A percentile compares a stretch with the other conserved stretches of the same genome.
phyloP scores from a whole-genome alignment of 2,797 vertebrate genomes.

The Cephalopachus bancanus region DNA sequence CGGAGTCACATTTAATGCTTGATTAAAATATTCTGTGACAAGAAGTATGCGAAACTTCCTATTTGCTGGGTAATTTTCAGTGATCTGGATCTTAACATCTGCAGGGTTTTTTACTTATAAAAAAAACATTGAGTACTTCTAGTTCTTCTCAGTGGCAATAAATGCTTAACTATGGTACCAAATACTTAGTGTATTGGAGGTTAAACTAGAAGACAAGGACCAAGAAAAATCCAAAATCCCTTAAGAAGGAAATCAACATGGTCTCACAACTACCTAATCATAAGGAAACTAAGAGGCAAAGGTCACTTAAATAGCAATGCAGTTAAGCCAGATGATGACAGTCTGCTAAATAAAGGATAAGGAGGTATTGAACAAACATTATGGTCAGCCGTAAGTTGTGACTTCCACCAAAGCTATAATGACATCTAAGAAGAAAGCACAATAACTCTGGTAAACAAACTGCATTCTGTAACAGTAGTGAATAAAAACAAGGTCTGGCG shows the following conservation, averaged over 20 bases:
- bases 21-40: not conserved
- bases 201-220: not conserved
- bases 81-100: not conserved
- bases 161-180: not conserved
- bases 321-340: not conserved
- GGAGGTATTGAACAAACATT: not conserved
- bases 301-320: not conserved
- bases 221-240: slow-evolving; percentile 14
- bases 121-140: not conserved
- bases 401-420: slow-evolving; percentile 21
- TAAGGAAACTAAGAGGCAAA: not conserved
- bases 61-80: not conserved
- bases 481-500: not conserved
- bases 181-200: not conserved
- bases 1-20: not conserved
- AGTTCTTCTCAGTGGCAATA: not conserved
- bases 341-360: not conserved
- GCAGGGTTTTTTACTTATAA: not conserved
- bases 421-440: slow-evolving; percentile 13
- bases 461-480: not conserved
- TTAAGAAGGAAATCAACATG: not conserved
- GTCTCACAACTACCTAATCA: not conserved
- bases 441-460: not conserved
- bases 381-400: not conserved
- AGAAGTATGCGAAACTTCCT: not conserved